These are phyloP conservation scores for Aramus guarauna DNA, from an alignment of 2,113 vertebrate genomes.

Conservation along the genomic window DNA sequence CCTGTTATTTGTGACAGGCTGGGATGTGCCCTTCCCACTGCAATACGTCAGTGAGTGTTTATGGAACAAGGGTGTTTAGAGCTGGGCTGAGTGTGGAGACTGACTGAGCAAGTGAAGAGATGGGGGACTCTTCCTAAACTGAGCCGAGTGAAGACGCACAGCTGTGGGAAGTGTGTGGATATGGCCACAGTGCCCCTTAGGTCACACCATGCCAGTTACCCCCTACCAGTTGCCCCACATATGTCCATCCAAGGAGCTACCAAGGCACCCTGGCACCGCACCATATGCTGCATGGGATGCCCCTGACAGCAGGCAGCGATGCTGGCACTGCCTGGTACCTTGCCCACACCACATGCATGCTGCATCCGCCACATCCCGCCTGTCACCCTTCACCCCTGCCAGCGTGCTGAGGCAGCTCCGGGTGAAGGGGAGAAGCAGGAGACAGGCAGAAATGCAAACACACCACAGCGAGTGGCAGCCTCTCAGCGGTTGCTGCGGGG, in stretches of 20 bases:
- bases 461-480: neutral
- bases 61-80: neutral
- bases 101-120: neutral
- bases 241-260: fast-evolving
- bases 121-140: neutral
- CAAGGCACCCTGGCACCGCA: fast-evolving
- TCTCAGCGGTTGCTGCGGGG: neutral
- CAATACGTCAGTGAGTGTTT: neutral
- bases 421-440: neutral
- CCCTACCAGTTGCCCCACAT: fast-evolving
- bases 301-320: neutral
- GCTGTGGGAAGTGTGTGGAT: neutral
- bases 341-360: fast-evolving
- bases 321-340: neutral
- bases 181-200: neutral
- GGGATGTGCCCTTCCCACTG: neutral
- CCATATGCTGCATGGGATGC: neutral
- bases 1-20: neutral
- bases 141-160: fast-evolving
- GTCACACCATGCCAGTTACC: neutral
- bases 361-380: fast-evolving
- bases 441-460: neutral
- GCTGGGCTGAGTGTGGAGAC: neutral
- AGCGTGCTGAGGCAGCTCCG: neutral
- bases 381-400: neutral